Evolutionary conservation across 2,888 invertebrate species (phyloP), one percentile per base, ranked within the genome.

Genomic region (Halictus quadricinctus): DNA sequence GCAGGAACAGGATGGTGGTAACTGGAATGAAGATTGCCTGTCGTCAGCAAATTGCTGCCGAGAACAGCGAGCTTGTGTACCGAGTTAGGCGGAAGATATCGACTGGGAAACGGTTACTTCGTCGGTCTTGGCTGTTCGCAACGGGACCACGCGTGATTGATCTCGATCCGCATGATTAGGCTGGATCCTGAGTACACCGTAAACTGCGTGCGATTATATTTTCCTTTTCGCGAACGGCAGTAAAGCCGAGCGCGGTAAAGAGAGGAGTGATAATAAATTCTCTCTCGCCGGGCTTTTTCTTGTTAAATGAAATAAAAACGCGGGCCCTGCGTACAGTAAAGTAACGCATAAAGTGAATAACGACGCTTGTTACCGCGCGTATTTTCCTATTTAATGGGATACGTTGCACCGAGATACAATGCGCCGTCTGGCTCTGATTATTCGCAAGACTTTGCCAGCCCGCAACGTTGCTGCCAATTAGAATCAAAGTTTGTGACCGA

Each of bases 21-120:
- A 76, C 75, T 13, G 80, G 77, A 81, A 80, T 66, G 85, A 90
- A 90, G 87, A 90, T 88, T 88, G 86, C 81, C 85, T 78, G 86
- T 86, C 81, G 86, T 89, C 86, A 64, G 81, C 88, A 84, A 88
- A 90, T 89, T 86, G 84, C 87, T 83, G 46, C 79, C 74, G 79
- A 78, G 76, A 80, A 78, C 70, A 84, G 73, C 75, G 41, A 75
- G 50, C 70, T 43, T 41, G 60, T 74, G 58, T 70, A 54, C 72
- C 77, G 43, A 64, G 54, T 83, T 85, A 72, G 46, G 13, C 21
- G 36, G 79, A 72, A 58, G 76, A 79, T 81, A 83, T 83, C 60
- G 73, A 64, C 66, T 54, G n/a, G 66, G 29, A 77, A 83, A 72
- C 73, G 36, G 60, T 83, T 77, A 25, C 80, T 72, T 74, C 36